Base-by-base conservation (phyloP, 2,797 vertebrate genomes). In the Coregonus ussuriensis region DNA sequence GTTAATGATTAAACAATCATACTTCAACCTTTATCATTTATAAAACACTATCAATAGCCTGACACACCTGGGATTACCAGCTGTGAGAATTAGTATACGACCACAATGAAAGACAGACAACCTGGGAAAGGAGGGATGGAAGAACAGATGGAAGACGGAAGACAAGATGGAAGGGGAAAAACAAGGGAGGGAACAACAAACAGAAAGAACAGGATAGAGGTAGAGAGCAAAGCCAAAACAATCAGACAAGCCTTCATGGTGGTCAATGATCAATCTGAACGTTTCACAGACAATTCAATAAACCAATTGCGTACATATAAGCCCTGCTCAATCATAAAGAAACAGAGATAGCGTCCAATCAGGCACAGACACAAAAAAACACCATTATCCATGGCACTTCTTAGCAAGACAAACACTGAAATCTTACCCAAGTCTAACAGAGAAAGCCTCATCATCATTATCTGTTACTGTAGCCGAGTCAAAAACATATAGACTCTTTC, bases 381-480 rank as follows among this genome's bases (percentile, higher is more conserved):
- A 14, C 67, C 67, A 16, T 35, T 15, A 31, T 71, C 41, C 16
- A 52, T 16, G 56, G 4, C 33, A 66, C 29, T 31, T 33, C 29
- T 13, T 33, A 66, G 29, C 16, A 7, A 33, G 66, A 33, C 33
- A 25, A 53, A n/a, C 33, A 69, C 6, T 3, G 18, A 33, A 29
- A 18, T 72, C 71, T 72, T 72, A 72, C 71, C 71, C 14, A 33
- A 35, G 25, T 35, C 25, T 72, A 37, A 18, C 4, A 14, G 35
- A 3, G 18, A 11, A 21, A 21, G 37, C 16, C 9, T n/a, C 68
- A 6, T 21, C 68, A 70, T 53, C 5, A 37, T 67, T 16, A 9
- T 54, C 70, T 52, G 11, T 16, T 33, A 33, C 70, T 29, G 29
- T 9, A 16, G 15, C 52, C 0, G 6, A 31, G 53, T 35, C 15